Base-by-base conservation (phyloP, 1,140 invertebrate genomes). In the Nylanderia fulva region DNA sequence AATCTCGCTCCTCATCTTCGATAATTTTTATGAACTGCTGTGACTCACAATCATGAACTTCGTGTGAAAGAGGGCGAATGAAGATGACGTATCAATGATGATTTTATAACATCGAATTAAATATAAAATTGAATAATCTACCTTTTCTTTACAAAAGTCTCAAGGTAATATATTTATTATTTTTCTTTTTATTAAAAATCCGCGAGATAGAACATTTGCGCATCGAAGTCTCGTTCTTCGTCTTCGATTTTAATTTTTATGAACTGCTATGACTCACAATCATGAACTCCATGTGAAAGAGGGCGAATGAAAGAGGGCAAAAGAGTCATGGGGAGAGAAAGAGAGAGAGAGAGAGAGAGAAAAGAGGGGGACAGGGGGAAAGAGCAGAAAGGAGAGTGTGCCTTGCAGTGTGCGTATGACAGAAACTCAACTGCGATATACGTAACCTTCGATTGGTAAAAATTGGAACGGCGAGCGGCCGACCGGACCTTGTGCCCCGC, bases 391-490 rank as follows among this genome's bases (percentile, higher is more conserved):
- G 29, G 33, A 61, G 39, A 27, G 29, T 36, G 24, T 8, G 24
- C 27, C 42, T 33, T 69, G 45, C 21, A 11, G 15, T 15, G 63
- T 72, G 87, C 45, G 75, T 68, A 58, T 33, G 45, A 42, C 63
- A 36, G 86, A 80, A 60, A 85, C 74, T 27, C 58, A 84, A 71
- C 85, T 86, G 83, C 86, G 86, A 88, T 85, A 88, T 85, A 92
- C 88, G 79, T 92, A 92, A 92, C 92, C 92, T 93, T 92, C 91
- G 88, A 91, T 91, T 71, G 87, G 87, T 92, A 93, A 93, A 93
- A 93, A 92, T 93, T 72, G 79, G 89, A 84, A 71, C 85, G 85
- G 92, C 91, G 92, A 93, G 87, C 82, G 92, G 91, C 89, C 86
- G 91, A 90, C 91, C 90, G 88, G 91, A 92, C 92, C 92, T 92